A percentile compares a stretch with the other conserved stretches of the same genome.
Conservation (phyloP, 2,888 invertebrate species). For the Cheilosia vernalis region DNA sequence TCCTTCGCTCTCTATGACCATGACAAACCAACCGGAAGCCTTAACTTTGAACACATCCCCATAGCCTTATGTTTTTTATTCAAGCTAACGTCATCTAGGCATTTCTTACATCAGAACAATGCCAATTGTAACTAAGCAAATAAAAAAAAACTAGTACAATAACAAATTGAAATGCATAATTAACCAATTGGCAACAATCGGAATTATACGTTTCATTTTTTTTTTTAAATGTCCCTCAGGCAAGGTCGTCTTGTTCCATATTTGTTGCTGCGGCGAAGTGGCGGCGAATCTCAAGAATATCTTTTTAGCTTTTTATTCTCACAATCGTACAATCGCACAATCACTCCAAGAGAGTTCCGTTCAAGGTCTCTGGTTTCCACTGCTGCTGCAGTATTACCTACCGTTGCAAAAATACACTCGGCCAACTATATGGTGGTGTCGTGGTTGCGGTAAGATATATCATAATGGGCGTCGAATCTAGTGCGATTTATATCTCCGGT, state of each 20-base stretch:
- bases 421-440: constrained; percentile 43
- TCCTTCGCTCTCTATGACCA: too few relatives aligned
- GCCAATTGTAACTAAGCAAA: background rate
- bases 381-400: constrained; percentile 8
- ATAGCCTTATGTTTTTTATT: background rate
- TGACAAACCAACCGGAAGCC: too few relatives aligned
- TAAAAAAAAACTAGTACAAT: constrained; percentile 20
- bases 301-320: constrained; percentile 38
- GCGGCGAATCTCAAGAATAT: constrained; percentile 56
- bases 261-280: constrained; percentile 13
- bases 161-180: constrained; percentile 16
- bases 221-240: constrained; percentile 43
- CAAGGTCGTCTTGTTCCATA: constrained; percentile 65
- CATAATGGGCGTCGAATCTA: constrained; percentile 68
- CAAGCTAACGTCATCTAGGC: background rate
- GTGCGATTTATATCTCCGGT: constrained; percentile 68
- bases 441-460: constrained; percentile 56
- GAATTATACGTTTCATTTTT: constrained; percentile 9
- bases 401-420: constrained; percentile 41
- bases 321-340: constrained; percentile 47
- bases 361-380: constrained; percentile 60
- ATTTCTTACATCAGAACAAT: constrained; percentile 24
- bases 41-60: too few relatives aligned
- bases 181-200: constrained; percentile 50
- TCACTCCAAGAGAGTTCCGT: constrained; percentile 58